Evolutionary conservation across 2,113 vertebrate species (phyloP).

Genomic region (Periophthalmus modestus): DNA sequence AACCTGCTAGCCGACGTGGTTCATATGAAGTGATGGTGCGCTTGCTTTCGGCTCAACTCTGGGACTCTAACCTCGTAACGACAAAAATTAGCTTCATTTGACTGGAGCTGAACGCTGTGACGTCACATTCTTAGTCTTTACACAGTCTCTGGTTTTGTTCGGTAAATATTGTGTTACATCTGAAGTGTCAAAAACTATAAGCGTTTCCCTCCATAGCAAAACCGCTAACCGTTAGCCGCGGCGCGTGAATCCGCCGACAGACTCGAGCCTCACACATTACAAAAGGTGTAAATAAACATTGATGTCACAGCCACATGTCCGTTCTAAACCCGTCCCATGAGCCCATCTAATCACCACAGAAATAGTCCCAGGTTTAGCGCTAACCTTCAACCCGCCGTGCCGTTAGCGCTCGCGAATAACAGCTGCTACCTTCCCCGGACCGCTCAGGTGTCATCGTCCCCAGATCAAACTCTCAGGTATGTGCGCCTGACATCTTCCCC

Average conservation of each 20-base stretch:
- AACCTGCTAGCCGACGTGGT: too few species aligned
- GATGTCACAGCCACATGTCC: background rate
- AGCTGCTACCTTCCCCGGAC: constrained; percentile 2
- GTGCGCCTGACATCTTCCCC: background rate
- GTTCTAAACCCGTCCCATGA: constrained; percentile 16
- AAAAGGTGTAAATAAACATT: constrained; percentile 1
- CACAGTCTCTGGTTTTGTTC: too few species aligned
- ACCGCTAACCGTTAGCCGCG: too few species aligned
- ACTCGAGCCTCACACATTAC: background rate
- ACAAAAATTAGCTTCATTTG: too few species aligned
- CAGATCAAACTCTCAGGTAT: background rate
- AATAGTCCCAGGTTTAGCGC: constrained; percentile 35
- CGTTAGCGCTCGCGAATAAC: constrained; percentile 3
- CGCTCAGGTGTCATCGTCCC: background rate
- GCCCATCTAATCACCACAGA: background rate
- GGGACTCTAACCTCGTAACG: too few species aligned
- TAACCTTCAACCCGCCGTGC: constrained; percentile 14
- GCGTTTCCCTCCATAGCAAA: background rate
- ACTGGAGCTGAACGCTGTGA: too few species aligned
- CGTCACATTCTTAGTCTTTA: too few species aligned
- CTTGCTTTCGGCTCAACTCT: too few species aligned
- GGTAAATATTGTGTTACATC: too few species aligned
- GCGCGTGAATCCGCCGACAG: background rate
- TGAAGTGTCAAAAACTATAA: too few species aligned
- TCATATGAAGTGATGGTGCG: too few species aligned